These are phyloP conservation scores for Scaptomyza parva DNA, from an alignment of 2,888 invertebrate genomes.

Conservation along the genomic window DNA sequence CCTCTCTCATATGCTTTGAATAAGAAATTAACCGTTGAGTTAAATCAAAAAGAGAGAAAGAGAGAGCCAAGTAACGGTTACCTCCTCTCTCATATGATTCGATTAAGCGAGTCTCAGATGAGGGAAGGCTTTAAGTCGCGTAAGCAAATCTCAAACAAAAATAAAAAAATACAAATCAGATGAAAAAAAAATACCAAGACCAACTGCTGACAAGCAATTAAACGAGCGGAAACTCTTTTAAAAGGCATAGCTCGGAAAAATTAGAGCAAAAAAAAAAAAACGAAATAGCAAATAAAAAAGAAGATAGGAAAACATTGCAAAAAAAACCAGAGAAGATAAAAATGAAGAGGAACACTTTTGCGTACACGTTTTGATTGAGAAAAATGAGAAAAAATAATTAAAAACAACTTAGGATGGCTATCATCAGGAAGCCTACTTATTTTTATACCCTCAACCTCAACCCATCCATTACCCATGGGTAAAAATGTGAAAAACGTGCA, in stretches of 20 bases:
- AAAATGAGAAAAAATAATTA: slow-evolving; percentile 1
- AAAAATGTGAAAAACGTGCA: too few species aligned
- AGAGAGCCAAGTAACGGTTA: slow-evolving; percentile 10
- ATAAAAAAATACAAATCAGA: background rate
- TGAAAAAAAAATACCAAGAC: background rate
- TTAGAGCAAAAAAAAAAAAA: background rate
- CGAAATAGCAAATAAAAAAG: background rate
- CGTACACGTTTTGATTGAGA: background rate
- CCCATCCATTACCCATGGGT: too few species aligned
- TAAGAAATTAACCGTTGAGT: too few species aligned
- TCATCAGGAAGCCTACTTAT: too few species aligned
- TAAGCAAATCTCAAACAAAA: background rate
- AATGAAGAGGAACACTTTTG: background rate
- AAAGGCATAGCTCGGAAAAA: background rate
- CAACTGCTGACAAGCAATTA: background rate
- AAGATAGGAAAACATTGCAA: too few species aligned
- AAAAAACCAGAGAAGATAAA: too few species aligned
- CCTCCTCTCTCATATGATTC: slow-evolving; percentile 14
- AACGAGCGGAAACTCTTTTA: slow-evolving; percentile 2
- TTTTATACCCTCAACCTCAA: too few species aligned
- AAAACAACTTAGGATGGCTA: too few species aligned
- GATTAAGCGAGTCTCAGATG: slow-evolving; percentile 14
- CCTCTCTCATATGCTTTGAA: slow-evolving; percentile 19
- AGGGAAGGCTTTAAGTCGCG: background rate
- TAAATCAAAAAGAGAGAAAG: slow-evolving; percentile 12